phyloP scores from a whole-genome alignment of 2,888 invertebrate genomes.

The Eulithis prunata region DNA sequence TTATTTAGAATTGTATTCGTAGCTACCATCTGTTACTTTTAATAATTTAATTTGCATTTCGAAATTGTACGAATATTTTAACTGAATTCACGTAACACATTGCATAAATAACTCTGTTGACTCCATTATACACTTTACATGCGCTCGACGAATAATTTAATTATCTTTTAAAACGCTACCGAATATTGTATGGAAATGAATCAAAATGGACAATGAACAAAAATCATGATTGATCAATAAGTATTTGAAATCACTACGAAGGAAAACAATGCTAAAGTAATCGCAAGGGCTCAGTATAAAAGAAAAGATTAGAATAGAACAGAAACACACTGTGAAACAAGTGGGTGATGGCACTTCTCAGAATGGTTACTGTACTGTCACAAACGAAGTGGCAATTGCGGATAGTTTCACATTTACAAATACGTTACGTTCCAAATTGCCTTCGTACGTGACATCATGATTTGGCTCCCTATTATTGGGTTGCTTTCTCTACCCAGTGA shows the following conservation, averaged over 20 bases:
- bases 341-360: slow-evolving; percentile 10
- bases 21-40: not conserved
- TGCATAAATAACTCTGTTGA: slow-evolving; percentile 13
- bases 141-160: slow-evolving; percentile 1
- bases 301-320: no score
- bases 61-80: slow-evolving; percentile 3
- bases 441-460: slow-evolving; percentile 68
- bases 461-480: slow-evolving; percentile 46
- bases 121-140: slow-evolving; percentile 10
- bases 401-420: slow-evolving; percentile 48
- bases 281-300: no score
- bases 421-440: slow-evolving; percentile 52
- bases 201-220: not conserved
- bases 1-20: not conserved
- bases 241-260: no score
- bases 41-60: not conserved
- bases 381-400: slow-evolving; percentile 31
- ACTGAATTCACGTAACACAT: slow-evolving; percentile 8
- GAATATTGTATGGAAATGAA: not conserved
- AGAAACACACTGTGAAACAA: not conserved
- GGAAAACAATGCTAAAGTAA: no score
- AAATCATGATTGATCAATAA: not conserved
- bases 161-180: slow-evolving; percentile 7
- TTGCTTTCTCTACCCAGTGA: slow-evolving; percentile 59
- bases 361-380: slow-evolving; percentile 15